Conservation (phyloP, 2,888 invertebrate species). For the Monochamus alternatus region DNA sequence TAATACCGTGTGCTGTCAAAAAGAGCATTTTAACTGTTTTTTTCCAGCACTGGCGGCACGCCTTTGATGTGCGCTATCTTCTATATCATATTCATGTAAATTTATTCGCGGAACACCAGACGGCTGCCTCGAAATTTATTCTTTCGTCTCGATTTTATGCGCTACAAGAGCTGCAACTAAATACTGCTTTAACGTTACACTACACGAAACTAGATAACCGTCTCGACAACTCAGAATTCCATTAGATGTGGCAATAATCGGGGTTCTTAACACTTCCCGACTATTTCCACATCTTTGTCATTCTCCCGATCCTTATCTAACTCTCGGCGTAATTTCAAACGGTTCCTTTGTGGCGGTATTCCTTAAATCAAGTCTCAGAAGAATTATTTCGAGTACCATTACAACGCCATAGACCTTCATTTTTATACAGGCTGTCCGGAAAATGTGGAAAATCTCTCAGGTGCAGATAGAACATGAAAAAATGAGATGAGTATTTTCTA, state of each 20-base stretch:
- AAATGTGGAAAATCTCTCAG: too few species aligned
- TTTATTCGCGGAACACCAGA: neutral
- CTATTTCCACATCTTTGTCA: neutral
- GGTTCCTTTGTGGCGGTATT: too few species aligned
- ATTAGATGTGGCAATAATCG: neutral
- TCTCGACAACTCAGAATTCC: neutral
- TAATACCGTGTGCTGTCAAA: neutral
- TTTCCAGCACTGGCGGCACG: neutral
- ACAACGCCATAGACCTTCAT: too few species aligned
- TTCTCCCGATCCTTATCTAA: too few species aligned
- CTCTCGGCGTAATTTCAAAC: too few species aligned
- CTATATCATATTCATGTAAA: constrained; percentile 5
- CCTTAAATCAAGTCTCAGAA: too few species aligned
- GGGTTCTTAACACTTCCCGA: neutral
- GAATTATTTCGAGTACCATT: too few species aligned
- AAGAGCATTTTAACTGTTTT: neutral
- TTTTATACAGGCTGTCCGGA: too few species aligned
- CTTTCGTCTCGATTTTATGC: constrained; percentile 5
- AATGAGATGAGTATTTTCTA: too few species aligned
- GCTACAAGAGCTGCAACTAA: constrained; percentile 1
- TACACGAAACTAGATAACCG: neutral
- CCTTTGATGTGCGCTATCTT: constrained; percentile 5
- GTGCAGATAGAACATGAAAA: too few species aligned
- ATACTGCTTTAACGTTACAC: neutral
- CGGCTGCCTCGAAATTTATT: neutral